Evolutionary conservation across 2,113 vertebrate genomes (phyloP), one percentile per base, ranked within the genome.

Genomic region (Pimephales promelas): DNA sequence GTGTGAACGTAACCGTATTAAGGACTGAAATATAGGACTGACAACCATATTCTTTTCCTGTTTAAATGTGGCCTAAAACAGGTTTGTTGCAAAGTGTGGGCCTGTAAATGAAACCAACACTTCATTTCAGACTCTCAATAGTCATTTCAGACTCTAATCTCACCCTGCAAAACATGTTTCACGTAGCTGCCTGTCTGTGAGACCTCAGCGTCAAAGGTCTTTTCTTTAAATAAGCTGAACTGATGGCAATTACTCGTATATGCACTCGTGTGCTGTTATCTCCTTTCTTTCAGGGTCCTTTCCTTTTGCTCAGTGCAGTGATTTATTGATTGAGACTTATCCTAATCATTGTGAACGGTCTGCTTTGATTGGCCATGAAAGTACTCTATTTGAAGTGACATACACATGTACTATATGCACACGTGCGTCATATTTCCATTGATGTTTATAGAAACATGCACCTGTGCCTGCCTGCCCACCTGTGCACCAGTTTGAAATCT

Each of bases 41-140:
- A 49, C 47, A 20, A 54, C 52, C 6, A 7, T 54, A 54, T 54
- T 54, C 18, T 22, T 2, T 3, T 22, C 18, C 20, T 54, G 18
- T 22, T 7, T 54, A 18, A 54, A 54, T 2, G 0, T 54, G 52
- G 18, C 52, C 18, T 54, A 80, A 75, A 82, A 24, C 28, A 20
- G 66, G 26, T 52, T 57, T 61, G 28, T 77, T 72, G 59, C 40
- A 64, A 62, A 77, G 56, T 79, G 45, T 81, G 47, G 75, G 83
- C 49, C 77, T 81, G 78, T 88, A 85, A 86, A 68, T 73, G 62
- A 52, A 71, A 83, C 36, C 81, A 81, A 88, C 31, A 26, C 31
- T 14, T 40, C 2, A n/a, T n/a, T 71, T 22, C 4, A 54, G 28
- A 5, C 26, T 56, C n/a, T n/a, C n/a, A n/a, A n/a, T n/a, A n/a